These are phyloP conservation scores for Nycticorax nycticorax DNA, from an alignment of 2,113 vertebrate species.

Conservation along the genomic window DNA sequence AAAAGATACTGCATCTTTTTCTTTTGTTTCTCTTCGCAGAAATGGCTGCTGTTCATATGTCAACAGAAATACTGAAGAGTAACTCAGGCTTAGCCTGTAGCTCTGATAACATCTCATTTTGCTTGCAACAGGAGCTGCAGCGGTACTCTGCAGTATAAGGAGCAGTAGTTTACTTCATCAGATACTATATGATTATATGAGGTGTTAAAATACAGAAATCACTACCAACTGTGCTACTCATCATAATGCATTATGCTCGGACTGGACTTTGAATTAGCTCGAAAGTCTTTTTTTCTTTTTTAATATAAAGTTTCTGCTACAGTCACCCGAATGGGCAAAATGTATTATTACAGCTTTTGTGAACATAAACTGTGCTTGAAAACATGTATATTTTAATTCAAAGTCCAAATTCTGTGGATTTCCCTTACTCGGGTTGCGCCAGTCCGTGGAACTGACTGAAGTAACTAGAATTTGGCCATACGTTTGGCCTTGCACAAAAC, in stretches of 20 bases:
- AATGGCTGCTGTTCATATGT: background rate
- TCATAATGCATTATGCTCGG: background rate
- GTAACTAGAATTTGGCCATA: background rate
- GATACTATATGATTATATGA: background rate
- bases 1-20: constrained; percentile 23
- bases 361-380: background rate
- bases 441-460: background rate
- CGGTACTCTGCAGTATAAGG: background rate
- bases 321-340: background rate
- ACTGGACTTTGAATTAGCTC: background rate
- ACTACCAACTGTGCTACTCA: background rate
- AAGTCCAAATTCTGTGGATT: background rate
- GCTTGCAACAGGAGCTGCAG: background rate
- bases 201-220: background rate
- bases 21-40: constrained; percentile 43
- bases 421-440: background rate
- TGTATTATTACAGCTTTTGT: background rate
- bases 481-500: background rate
- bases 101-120: background rate
- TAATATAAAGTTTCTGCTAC: background rate
- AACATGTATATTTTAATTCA: background rate
- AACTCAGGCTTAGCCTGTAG: background rate
- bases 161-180: background rate
- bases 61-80: constrained; percentile 17
- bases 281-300: background rate